Evolutionary conservation across 2,113 vertebrate species (phyloP).

Genomic region (Ctenomys sociabilis): DNA sequence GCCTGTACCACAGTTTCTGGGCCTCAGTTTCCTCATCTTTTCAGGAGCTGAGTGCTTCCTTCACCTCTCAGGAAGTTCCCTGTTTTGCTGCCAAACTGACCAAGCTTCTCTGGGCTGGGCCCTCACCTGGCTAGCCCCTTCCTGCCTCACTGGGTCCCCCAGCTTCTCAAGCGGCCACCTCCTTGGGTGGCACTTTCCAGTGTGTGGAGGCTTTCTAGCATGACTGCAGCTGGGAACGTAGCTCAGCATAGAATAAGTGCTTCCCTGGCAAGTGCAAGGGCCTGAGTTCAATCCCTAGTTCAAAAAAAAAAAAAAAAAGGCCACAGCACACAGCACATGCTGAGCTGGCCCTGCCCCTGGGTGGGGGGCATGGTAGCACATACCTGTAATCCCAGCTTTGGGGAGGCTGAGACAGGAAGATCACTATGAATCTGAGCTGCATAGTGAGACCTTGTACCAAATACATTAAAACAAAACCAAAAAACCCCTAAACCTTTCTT

Average conservation of each 20-base stretch:
- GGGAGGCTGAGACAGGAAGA: too few species aligned
- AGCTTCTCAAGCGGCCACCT: not conserved
- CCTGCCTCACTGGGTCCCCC: not conserved
- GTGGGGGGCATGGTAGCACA: too few species aligned
- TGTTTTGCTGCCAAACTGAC: not conserved
- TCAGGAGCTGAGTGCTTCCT: not conserved
- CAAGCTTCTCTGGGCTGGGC: not conserved
- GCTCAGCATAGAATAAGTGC: not conserved
- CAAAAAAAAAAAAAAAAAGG: not conserved
- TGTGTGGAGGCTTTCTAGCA: not conserved
- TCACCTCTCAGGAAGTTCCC: not conserved
- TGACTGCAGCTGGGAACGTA: not conserved
- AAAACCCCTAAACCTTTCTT: not conserved
- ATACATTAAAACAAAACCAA: too few species aligned
- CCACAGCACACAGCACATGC: too few species aligned
- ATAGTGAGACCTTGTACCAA: too few species aligned
- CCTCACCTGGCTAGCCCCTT: not conserved
- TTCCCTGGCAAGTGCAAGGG: not conserved
- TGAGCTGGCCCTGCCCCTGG: too few species aligned
- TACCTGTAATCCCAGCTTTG: too few species aligned
- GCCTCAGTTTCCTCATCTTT: conserved; percentile 3
- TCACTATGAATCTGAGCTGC: too few species aligned
- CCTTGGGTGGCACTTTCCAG: not conserved
- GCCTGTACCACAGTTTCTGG: not conserved
- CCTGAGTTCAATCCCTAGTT: not conserved